Evolutionary conservation across 2,113 vertebrate species (phyloP).

Genomic region (Cacatua alba): DNA sequence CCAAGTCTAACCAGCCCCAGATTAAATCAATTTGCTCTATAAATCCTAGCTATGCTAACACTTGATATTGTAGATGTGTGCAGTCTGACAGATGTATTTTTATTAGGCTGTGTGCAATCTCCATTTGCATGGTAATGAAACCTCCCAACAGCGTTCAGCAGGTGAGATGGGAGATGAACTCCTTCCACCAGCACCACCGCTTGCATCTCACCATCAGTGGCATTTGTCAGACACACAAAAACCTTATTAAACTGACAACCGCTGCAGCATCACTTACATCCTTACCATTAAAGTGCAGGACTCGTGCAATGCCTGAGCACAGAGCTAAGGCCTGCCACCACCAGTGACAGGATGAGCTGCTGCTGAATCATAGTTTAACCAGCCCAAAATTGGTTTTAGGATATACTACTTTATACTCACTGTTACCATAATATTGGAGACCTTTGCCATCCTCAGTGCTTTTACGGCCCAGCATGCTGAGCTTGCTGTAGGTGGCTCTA

Average conservation of each 20-base stretch:
- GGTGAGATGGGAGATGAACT: neutral
- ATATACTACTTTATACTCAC: neutral
- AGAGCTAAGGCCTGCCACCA: neutral
- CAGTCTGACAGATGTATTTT: constrained; percentile 28
- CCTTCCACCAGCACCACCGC: neutral
- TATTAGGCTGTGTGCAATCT: neutral
- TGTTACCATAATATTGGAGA: neutral
- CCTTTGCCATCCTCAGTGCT: neutral
- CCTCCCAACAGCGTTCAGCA: neutral
- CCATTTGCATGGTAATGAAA: constrained; percentile 50
- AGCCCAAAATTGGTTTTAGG: neutral
- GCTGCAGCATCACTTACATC: neutral
- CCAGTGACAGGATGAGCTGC: neutral
- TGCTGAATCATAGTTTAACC: neutral
- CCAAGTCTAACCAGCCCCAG: neutral
- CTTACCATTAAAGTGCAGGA: neutral
- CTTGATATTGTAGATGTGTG: neutral
- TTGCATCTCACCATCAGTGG: neutral
- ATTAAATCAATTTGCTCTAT: neutral
- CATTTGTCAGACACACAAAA: neutral
- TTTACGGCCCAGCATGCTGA: neutral
- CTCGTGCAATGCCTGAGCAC: rapidly evolving
- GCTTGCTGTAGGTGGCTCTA: neutral
- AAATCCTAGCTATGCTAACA: constrained; percentile 5
- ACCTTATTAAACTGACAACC: neutral